Evolutionary conservation across 2,888 invertebrate species (phyloP).

Genomic region (Drosophila eohydei): DNA sequence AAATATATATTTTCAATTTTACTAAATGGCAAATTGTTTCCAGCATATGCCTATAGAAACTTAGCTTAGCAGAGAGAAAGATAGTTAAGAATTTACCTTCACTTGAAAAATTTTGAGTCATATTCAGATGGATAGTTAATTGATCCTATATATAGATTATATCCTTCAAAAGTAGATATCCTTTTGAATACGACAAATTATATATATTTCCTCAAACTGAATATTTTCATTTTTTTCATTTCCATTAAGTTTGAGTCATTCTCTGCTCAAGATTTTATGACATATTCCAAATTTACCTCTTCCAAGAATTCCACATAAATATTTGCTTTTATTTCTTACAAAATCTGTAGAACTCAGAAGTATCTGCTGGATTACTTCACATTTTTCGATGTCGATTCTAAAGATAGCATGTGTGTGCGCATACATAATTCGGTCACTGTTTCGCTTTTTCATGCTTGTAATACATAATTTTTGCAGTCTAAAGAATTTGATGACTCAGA

Average conservation of each 20-base stretch:
- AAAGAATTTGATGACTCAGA: slow-evolving; percentile 69
- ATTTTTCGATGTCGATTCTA: slow-evolving; percentile 27
- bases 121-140: too few relatives aligned
- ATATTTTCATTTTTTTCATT: neutral
- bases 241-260: neutral
- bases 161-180: too few relatives aligned
- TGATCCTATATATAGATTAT: too few relatives aligned
- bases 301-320: neutral
- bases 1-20: too few relatives aligned
- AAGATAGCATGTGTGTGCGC: slow-evolving; percentile 19
- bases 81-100: too few relatives aligned
- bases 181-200: too few relatives aligned
- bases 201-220: too few relatives aligned
- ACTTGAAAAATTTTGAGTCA: too few relatives aligned
- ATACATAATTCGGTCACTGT: slow-evolving; percentile 16
- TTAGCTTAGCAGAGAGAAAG: too few relatives aligned
- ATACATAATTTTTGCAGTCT: slow-evolving; percentile 45
- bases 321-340: slow-evolving; percentile 10
- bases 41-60: neutral
- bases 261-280: neutral
- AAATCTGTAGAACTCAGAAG: neutral
- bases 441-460: slow-evolving; percentile 33
- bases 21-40: too few relatives aligned
- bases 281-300: neutral
- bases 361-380: slow-evolving; percentile 7